phyloP scores from a whole-genome alignment of 1,140 invertebrate genomes.

The Popillia japonica region DNA sequence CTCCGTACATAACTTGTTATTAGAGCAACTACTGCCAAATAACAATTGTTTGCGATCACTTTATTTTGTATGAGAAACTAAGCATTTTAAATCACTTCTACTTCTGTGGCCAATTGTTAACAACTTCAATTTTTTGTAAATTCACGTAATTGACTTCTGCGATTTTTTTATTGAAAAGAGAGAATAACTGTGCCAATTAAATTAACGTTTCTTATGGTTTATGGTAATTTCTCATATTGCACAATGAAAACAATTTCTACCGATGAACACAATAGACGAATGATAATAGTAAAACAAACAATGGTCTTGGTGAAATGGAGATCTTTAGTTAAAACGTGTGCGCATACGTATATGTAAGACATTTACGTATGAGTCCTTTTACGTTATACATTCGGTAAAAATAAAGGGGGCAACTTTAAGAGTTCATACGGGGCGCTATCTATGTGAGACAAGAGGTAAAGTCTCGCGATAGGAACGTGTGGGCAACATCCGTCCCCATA shows the following conservation, averaged over 20 bases:
- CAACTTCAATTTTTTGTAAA: no score
- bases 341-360: neutral
- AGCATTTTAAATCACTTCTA: no score
- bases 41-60: no score
- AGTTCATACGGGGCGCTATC: conserved; percentile 24
- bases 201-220: neutral
- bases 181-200: no score
- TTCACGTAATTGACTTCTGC: no score
- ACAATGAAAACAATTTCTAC: conserved; percentile 30
- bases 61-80: no score
- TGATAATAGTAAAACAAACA: conserved; percentile 35
- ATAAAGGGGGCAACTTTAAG: conserved; percentile 1
- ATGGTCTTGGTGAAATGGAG: conserved; percentile 19
- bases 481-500: conserved; percentile 42
- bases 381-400: conserved; percentile 3
- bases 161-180: no score
- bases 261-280: conserved; percentile 25
- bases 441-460: conserved; percentile 20
- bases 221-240: conserved; percentile 3
- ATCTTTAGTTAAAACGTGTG: conserved; percentile 18
- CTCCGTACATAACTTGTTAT: no score
- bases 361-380: conserved; percentile 1
- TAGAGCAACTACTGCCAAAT: no score
- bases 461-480: conserved; percentile 36
- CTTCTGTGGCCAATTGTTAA: no score